Conservation (phyloP, 2,797 vertebrate species). For the Enteromius viviparus region DNA sequence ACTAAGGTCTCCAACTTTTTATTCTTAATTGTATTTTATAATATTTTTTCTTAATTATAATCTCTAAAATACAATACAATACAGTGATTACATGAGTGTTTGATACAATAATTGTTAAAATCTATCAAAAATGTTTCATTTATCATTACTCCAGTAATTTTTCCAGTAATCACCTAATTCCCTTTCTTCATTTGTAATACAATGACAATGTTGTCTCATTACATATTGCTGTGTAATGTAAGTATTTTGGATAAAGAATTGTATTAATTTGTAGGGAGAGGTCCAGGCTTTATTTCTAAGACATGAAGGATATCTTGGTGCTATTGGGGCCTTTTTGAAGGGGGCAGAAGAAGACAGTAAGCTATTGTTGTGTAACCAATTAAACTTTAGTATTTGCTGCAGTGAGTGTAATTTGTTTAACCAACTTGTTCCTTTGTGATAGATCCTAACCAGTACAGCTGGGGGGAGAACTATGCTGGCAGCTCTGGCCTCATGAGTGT, state of each 20-base stretch:
- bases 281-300: slow-evolving; percentile 97
- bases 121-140: neutral
- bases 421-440: slow-evolving; percentile 37
- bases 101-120: neutral
- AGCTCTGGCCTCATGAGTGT: slow-evolving; percentile 97
- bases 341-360: slow-evolving; percentile 99
- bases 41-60: neutral
- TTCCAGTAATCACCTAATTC: neutral
- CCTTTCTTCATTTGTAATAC: neutral
- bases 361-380: slow-evolving; percentile 62
- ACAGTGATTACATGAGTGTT: neutral
- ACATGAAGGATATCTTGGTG: slow-evolving; percentile 97
- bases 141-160: neutral
- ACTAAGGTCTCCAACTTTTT: slow-evolving; percentile 83
- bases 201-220: neutral
- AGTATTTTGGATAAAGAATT: neutral
- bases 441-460: slow-evolving; percentile 99
- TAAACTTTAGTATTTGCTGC: slow-evolving; percentile 1
- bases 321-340: slow-evolving; percentile 97
- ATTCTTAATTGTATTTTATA: neutral
- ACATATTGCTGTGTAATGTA: neutral
- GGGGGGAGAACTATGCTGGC: slow-evolving; percentile 98
- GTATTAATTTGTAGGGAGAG: slow-evolving; percentile 82
- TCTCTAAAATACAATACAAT: neutral
- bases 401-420: neutral